Evolutionary conservation across 2,113 vertebrate species (phyloP).

Genomic region (Semnopithecus entellus): DNA sequence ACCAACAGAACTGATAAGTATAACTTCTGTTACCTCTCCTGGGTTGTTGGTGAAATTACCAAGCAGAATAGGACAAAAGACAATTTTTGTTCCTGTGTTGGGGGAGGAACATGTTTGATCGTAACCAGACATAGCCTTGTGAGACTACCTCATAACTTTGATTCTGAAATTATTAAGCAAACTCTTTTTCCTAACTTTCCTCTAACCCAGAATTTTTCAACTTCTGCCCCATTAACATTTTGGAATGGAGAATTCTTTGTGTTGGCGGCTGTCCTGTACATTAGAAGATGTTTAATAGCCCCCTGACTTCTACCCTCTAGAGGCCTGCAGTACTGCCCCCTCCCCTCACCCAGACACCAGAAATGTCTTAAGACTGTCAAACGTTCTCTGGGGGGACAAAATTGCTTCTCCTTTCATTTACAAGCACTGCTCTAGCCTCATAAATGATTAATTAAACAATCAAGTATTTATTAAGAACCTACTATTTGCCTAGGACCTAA

Average conservation of each 20-base stretch:
- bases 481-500: background rate
- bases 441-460: background rate
- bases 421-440: background rate
- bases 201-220: background rate
- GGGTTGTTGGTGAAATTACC: constrained; percentile 2
- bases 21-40: background rate
- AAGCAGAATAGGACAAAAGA: background rate
- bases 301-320: background rate
- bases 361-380: background rate
- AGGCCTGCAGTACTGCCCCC: no score
- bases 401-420: background rate
- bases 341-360: background rate
- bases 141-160: background rate
- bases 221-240: background rate
- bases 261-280: background rate
- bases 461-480: background rate
- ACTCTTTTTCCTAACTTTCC: background rate
- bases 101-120: background rate
- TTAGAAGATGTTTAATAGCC: background rate
- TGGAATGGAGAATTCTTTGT: background rate
- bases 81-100: background rate
- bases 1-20: background rate
- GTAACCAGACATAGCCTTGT: background rate
- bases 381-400: background rate
- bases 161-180: background rate